These are phyloP conservation scores for Limosa lapponica DNA, from an alignment of 2,797 vertebrate genomes.

Conservation along the genomic window DNA sequence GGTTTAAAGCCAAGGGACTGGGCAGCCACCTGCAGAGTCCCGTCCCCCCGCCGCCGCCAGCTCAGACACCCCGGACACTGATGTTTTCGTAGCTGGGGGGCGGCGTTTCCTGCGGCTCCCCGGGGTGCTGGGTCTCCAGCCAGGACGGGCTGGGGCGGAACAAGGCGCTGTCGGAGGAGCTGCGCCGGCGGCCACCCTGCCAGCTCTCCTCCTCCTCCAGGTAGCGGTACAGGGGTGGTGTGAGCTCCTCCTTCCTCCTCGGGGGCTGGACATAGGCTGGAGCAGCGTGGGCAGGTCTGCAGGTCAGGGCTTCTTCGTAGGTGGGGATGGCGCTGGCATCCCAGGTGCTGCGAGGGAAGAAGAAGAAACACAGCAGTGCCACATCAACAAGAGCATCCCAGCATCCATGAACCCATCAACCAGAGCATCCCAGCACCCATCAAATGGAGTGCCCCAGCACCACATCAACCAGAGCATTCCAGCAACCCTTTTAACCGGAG, in stretches of 20 bases:
- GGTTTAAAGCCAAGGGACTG: neutral
- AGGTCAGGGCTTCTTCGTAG: slow-evolving; percentile 71
- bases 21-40: neutral
- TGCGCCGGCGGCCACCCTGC: slow-evolving; percentile 37
- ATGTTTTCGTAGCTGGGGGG: slow-evolving; percentile 76
- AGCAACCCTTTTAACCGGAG: neutral
- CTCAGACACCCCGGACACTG: neutral
- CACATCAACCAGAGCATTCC: neutral
- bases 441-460: too few species aligned
- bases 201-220: slow-evolving; percentile 84
- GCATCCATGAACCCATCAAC: too few species aligned
- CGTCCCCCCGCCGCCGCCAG: rapidly evolving
- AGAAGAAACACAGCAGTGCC: neutral
- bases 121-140: neutral
- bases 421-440: neutral
- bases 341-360: slow-evolving; percentile 73
- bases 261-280: slow-evolving; percentile 12
- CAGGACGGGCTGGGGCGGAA: slow-evolving; percentile 37
- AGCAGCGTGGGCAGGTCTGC: slow-evolving; percentile 69
- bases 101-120: neutral
- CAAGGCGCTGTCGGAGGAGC: slow-evolving; percentile 44
- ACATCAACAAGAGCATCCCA: neutral
- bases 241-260: slow-evolving; percentile 79
- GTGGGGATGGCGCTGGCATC: slow-evolving; percentile 79
- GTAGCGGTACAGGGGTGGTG: slow-evolving; percentile 80